Percentiles rank a stretch among this genome's conserved stretches.
phyloP scores from a whole-genome alignment of 1,140 invertebrate species.

The Drosophila oshimai region DNA sequence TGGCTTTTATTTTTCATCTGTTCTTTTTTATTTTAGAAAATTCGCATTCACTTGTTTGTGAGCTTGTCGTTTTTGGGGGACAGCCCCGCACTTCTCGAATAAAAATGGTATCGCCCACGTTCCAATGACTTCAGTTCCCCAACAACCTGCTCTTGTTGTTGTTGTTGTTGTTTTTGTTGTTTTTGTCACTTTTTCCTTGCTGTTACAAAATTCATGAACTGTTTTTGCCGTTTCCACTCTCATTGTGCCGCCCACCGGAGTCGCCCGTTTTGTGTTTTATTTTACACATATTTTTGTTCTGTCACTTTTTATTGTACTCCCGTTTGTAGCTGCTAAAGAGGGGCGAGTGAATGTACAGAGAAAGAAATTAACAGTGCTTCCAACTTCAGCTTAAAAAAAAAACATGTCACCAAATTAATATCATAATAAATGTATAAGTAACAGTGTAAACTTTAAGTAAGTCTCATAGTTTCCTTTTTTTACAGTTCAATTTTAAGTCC shows the following conservation, averaged over 20 bases:
- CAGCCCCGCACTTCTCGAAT: not conserved
- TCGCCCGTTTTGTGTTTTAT: constrained; percentile 59
- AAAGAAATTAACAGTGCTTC: too few species aligned
- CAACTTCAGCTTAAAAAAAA: too few species aligned
- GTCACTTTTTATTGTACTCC: constrained; percentile 76
- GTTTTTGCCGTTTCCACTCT: constrained; percentile 53
- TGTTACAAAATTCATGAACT: constrained; percentile 78
- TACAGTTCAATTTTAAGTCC: too few species aligned
- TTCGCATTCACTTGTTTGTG: constrained; percentile 66
- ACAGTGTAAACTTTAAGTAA: too few species aligned
- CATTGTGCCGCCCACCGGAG: constrained; percentile 1
- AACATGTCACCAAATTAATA: not conserved
- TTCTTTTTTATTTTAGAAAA: constrained; percentile 49
- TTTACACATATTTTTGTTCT: constrained; percentile 79
- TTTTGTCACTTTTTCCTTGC: constrained; percentile 66
- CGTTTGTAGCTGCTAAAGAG: constrained; percentile 33
- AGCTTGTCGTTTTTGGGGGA: constrained; percentile 37
- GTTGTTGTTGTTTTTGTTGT: constrained; percentile 74
- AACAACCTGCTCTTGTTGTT: constrained; percentile 63
- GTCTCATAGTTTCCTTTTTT: too few species aligned
- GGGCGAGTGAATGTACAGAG: not conserved
- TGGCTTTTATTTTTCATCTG: constrained; percentile 28
- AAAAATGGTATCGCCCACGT: constrained; percentile 32
- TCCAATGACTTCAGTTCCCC: constrained; percentile 3
- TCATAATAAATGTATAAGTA: too few species aligned